Evolutionary conservation across 2,113 vertebrate species (phyloP), one percentile per base, ranked within the genome.

Genomic region (Rhizomys pruinosus): DNA sequence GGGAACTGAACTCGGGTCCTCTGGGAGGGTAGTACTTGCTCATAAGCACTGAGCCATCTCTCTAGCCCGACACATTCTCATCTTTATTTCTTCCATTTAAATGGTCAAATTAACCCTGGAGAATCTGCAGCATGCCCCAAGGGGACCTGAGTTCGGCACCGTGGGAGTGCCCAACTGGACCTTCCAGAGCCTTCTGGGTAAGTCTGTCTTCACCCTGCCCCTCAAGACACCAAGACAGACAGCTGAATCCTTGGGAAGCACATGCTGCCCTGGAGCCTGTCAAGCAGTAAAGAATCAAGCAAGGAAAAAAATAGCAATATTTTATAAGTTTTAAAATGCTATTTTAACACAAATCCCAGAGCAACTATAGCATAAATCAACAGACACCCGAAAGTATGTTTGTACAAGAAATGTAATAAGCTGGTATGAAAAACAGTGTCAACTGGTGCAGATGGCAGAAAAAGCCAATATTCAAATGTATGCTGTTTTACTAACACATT

Each of bases 281-380:
- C 93, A 94, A 97, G 72, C 74, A 93, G 82, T 94, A 95, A 74
- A 90, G 94, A 87, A 64, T 91, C 79, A 34, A 92, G 84, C 69
- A 61, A 63, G 86, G 89, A 76, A 95, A 93, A 92, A 95, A 93
- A 93, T 92, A 92, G 92, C 88, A 96, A 96, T 97, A 94, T 96
- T 96, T 96, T 96, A 92, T 96, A 96, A 95, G 95, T 97, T 96
- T 94, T 78, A 79, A 96, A 93, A 96, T 96, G 94, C 95, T 92
- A 96, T 95, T 97, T 97, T 97, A 97, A 94, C 97, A 97, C 96
- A 96, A 96, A 97, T 96, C 92, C 95, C 93, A 95, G 95, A 97
- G 95, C 85, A 74, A 82, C 89, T 96, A 96, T 92, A 97, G 94
- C 96, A 96, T 94, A 97, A 96, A 92, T 97, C 97, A 97, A 97